Evolutionary conservation across 2,113 vertebrate genomes (phyloP).

Genomic region (Dromas ardeola): DNA sequence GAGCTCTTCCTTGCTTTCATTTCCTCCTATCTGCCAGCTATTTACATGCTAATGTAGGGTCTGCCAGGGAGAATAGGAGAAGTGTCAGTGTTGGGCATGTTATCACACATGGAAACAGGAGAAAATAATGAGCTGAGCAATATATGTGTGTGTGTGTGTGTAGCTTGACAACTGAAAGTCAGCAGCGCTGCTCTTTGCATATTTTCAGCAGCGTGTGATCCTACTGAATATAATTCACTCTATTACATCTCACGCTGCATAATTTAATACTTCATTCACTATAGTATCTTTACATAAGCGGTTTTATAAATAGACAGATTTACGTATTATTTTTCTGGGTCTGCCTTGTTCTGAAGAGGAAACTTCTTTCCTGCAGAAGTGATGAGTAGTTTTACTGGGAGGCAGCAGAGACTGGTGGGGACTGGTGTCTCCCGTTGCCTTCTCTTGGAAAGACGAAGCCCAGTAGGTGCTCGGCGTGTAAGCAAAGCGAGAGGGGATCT

Average conservation of each 20-base stretch:
- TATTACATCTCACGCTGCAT: constrained; percentile 53
- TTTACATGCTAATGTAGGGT: constrained; percentile 79
- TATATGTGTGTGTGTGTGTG: neutral
- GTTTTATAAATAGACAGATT: constrained; percentile 58
- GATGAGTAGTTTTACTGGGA: neutral
- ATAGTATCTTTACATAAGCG: constrained; percentile 56
- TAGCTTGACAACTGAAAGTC: constrained; percentile 27
- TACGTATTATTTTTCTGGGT: neutral
- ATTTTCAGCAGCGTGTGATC: constrained; percentile 47
- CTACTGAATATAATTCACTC: constrained; percentile 66
- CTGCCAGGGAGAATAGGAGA: constrained; percentile 57
- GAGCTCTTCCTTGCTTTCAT: constrained; percentile 71
- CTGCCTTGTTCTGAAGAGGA: neutral
- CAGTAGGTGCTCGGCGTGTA: neutral
- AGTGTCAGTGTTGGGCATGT: constrained; percentile 64
- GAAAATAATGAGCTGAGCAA: constrained; percentile 63
- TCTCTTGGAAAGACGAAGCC: neutral
- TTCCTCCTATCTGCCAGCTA: constrained; percentile 76
- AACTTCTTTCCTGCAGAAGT: neutral
- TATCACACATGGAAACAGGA: constrained; percentile 37
- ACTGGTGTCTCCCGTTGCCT: neutral
- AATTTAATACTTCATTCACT: constrained; percentile 63
- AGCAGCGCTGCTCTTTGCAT: constrained; percentile 29
- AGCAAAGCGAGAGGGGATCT: neutral
- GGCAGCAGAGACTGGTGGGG: neutral